Base-by-base conservation (phyloP, 2,797 vertebrate species). In the Spheniscus humboldti region DNA sequence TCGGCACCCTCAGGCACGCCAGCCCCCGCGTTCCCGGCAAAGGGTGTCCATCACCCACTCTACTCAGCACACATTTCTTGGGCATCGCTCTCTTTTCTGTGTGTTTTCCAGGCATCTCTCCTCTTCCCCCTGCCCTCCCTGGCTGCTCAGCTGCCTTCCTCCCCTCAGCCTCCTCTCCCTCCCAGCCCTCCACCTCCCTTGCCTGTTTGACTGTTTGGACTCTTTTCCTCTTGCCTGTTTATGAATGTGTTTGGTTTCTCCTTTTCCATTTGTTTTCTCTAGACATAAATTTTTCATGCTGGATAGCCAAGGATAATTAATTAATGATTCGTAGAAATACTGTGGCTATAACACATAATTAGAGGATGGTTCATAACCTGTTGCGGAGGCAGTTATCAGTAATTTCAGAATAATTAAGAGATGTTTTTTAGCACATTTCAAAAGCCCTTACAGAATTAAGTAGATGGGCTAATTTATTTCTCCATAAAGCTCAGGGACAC, bases 291-390 rank as follows among this genome's bases (percentile, higher is more conserved):
- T 90, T 95, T 97, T 95, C 96, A 95, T 92, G 88, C 93, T 71
- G 85, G 90, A 85, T 71, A 91, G 85, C 79, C 1, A 11, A 88
- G 91, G 82, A 96, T 88, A 95, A 96, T 96, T 96, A 97, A 96
- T 94, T 94, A 96, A 95, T 88, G 96, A 96, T 96, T 96, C 95
- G 95, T 78, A 75, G 93, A 80, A 93, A 90, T 19, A n/a, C 85
- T 57, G 76, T 86, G 92, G 94, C 86, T 90, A 94, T 90, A 88
- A 92, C 52, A 71, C 56, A 48, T 86, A 94, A 95, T 92, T 86
- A 94, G 87, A 59, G 66, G 79, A 83, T 63, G 92, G 90, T 81
- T 96, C 93, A 31, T 83, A 94, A 94, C 94, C 95, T 96, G 95
- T 94, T 96, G 96, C 39, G 0, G 82, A 92, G 88, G 76, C 82